phyloP scores from a whole-genome alignment of 1,140 invertebrate species.

The Ditylenchus dipsaci region DNA sequence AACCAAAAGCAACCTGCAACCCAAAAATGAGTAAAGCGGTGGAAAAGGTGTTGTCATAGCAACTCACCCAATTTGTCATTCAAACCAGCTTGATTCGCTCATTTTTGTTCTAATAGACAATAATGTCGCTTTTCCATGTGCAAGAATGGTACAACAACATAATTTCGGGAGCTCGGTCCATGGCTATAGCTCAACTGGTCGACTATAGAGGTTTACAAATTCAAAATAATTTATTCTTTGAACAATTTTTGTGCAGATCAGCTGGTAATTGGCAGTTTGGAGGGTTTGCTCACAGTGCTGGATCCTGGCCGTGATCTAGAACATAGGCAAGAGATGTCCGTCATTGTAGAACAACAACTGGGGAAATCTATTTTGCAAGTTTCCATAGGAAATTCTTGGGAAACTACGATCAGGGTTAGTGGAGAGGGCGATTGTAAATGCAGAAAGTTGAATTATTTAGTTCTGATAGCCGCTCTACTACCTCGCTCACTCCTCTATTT shows the following conservation, averaged over 20 bases:
- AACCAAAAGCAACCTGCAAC: too few relatives aligned
- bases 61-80: too few relatives aligned
- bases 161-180: slow-evolving; percentile 11
- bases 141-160: slow-evolving; percentile 40
- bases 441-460: too few relatives aligned
- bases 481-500: slow-evolving; percentile 24
- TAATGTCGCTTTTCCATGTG: slow-evolving; percentile 44
- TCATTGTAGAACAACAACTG: slow-evolving; percentile 29
- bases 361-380: slow-evolving; percentile 34
- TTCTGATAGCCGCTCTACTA: slow-evolving; percentile 16
- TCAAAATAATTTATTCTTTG: background rate
- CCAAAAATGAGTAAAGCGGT: too few relatives aligned
- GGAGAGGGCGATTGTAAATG: too few relatives aligned
- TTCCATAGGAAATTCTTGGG: slow-evolving; percentile 24
- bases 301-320: slow-evolving; percentile 42
- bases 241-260: slow-evolving; percentile 30
- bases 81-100: too few relatives aligned
- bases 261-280: slow-evolving; percentile 35
- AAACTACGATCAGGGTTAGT: slow-evolving; percentile 5
- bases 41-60: too few relatives aligned
- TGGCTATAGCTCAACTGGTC: slow-evolving; percentile 25
- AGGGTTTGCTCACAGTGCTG: slow-evolving; percentile 28
- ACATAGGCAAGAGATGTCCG: slow-evolving; percentile 37
- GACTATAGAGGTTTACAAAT: slow-evolving; percentile 27
- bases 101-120: background rate